Percentiles rank a stretch among this genome's conserved stretches.
These are phyloP conservation scores for Mormyrus lacerda DNA, from an alignment of 2,113 vertebrate species.

Conservation along the genomic window DNA sequence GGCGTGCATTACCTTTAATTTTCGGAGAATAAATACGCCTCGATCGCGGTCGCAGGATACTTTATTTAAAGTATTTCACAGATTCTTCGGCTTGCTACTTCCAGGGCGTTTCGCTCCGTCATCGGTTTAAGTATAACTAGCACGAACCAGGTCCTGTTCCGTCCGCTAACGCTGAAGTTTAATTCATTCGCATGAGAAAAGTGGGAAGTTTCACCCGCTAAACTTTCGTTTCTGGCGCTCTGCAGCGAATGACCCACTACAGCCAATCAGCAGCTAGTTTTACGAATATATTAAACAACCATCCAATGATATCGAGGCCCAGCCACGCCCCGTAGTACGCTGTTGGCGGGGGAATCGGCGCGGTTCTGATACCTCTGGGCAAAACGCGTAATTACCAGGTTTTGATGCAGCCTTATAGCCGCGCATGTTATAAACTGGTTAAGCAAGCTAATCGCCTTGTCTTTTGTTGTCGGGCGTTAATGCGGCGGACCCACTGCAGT, in stretches of 20 bases:
- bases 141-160: background rate
- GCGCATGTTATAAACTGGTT: background rate
- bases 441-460: background rate
- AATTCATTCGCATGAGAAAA: background rate
- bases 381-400: background rate
- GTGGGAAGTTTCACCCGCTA: conserved; percentile 1
- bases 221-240: conserved; percentile 20
- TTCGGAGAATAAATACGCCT: background rate
- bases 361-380: background rate
- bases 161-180: background rate
- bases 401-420: background rate
- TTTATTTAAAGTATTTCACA: background rate
- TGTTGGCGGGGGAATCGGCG: conserved; percentile 23
- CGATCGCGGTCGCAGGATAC: background rate
- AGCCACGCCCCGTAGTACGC: background rate
- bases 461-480: conserved; percentile 15
- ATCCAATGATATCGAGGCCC: background rate
- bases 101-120: background rate
- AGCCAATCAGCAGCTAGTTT: background rate
- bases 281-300: background rate
- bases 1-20: background rate
- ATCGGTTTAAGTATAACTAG: background rate
- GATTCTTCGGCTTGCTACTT: background rate
- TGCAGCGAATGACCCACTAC: background rate
- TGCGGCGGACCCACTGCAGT: background rate